Conservation (phyloP, 2,113 vertebrate species). For the Nymphicus hollandicus region DNA sequence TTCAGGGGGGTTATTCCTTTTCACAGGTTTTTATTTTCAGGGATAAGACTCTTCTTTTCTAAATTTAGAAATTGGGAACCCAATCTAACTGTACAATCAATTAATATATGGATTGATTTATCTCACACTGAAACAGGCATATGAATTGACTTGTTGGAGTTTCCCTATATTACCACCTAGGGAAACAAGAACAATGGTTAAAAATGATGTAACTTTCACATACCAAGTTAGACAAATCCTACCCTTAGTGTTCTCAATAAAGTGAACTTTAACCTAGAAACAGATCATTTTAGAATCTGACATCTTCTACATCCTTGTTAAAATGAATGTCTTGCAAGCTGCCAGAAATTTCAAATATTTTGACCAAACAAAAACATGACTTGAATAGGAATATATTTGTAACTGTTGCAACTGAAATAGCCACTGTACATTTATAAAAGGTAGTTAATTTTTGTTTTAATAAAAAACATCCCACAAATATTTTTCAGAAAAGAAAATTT, state of each 20-base stretch:
- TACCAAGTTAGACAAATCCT: not conserved
- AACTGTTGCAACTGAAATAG: not conserved
- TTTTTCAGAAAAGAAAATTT: not conserved
- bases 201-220: not conserved
- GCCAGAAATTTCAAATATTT: not conserved
- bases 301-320: not conserved
- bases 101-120: not conserved
- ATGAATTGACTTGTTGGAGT: not conserved
- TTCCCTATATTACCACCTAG: not conserved
- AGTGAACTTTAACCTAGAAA: not conserved
- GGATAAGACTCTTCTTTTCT: not conserved
- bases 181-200: not conserved
- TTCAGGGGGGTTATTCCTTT: fast-evolving
- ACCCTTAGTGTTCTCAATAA: not conserved
- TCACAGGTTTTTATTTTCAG: not conserved
- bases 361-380: not conserved
- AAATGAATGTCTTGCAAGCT: not conserved
- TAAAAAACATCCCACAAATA: not conserved
- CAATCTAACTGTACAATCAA: not conserved
- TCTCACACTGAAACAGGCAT: not conserved
- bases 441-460: not conserved
- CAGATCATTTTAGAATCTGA: not conserved
- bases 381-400: not conserved
- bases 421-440: not conserved
- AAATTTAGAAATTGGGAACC: not conserved